Base-by-base conservation (phyloP, 64 coral and sea anemone species). In the Porites lutea region DNA sequence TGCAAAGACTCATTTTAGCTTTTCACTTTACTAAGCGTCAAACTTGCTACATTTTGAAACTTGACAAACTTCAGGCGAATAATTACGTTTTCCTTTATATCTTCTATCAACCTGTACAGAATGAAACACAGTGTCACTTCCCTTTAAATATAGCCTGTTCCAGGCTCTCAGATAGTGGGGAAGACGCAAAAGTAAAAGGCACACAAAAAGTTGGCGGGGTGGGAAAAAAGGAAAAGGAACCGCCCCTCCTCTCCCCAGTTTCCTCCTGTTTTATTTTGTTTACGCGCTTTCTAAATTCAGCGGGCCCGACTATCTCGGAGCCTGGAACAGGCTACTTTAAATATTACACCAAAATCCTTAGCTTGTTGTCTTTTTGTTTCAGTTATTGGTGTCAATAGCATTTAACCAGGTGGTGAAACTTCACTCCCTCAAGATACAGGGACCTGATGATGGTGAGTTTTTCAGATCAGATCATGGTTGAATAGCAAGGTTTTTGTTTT, bases 371-470 rank as follows among this genome's bases (percentile, higher is more conserved):
- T 20, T 11, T 61, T 77, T 61, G 11, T 89, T 68, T 82, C 15
- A 99, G 97, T 86, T 99, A 60, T 68, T 99, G 63, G 80, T 99
- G 9, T 88, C 97, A 20, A 91, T 99, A 89, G 91, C 94, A 68
- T 99, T 99, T 73, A 99, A 91, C 37, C 97, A 99, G 83, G 88
- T 74, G 15, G 92, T 99, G 14, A 99, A 99, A 72, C 77, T 99
- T 88, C 97, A 99, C 67, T 99, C 97, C 57, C 73, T 99, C 48
- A 99, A 93, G 61, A 87, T 99, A 3, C 88, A 99, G 74, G 97
- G 91, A 48, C 97, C 97, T 71, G 87, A 96, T 89, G 77, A 99
- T 94, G 97, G 97, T 99, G 88, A 78, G 91, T 47, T 23, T 16
- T 59, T 13, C 18, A 3, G 13, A 37, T 37, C 27, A 71, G 52